Percentiles rank a stretch among this genome's conserved stretches.
These are phyloP conservation scores for Spea multiplicata DNA, from an alignment of 2,113 vertebrate species.

Conservation along the genomic window DNA sequence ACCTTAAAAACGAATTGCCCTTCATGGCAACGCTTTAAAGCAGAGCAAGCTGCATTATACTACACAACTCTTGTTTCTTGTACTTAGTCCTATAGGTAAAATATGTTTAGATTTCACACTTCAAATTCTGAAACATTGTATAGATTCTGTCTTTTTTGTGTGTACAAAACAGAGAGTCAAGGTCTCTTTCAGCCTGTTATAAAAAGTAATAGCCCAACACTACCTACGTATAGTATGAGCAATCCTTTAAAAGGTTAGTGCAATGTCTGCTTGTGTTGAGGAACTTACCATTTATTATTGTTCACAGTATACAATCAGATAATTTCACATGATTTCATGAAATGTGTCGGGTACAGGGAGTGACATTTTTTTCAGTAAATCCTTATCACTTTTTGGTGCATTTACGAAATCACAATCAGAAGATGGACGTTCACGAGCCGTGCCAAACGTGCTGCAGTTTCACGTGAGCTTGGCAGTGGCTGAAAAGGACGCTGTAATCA, in stretches of 20 bases:
- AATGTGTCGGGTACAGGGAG: not conserved
- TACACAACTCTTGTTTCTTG: too few species aligned
- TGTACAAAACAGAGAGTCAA: not conserved
- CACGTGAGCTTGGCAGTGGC: conserved; percentile 13
- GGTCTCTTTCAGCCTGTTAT: not conserved
- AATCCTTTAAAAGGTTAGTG: not conserved
- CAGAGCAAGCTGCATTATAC: not conserved
- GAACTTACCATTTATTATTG: not conserved
- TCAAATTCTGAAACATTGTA: not conserved
- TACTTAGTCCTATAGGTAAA: not conserved
- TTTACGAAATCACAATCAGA: not conserved
- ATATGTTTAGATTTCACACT: not conserved
- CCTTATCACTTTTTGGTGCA: not conserved
- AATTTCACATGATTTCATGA: not conserved
- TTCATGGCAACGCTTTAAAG: not conserved
- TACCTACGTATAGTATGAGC: not conserved
- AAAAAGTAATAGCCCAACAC: not conserved
- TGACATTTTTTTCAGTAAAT: not conserved
- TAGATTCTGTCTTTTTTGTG: not conserved
- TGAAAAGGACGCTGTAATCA: conserved; percentile 26
- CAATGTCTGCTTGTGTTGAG: not conserved
- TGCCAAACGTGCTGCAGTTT: not conserved
- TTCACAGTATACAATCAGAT: not conserved
- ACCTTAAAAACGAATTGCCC: not conserved
- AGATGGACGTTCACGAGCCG: not conserved